Conservation (phyloP, 2,113 vertebrate species). For the Scomber scombrus region DNA sequence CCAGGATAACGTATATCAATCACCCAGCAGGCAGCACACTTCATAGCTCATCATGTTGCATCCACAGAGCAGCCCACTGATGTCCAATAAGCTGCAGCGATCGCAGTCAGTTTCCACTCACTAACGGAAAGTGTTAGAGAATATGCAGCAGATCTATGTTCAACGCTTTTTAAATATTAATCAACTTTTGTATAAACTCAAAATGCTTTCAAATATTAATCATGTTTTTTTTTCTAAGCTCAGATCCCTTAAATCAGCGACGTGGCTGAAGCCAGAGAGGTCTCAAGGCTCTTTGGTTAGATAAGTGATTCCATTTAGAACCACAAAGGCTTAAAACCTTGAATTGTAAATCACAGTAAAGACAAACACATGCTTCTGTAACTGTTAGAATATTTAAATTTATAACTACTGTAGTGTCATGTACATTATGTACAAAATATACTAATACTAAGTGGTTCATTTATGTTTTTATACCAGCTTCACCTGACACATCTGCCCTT, state of each 20-base stretch:
- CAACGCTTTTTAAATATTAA: conserved; percentile 21
- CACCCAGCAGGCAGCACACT: conserved; percentile 52
- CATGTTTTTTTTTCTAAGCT: background rate
- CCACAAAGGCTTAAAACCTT: background rate
- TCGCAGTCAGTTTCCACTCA: conserved; percentile 23
- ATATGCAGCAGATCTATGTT: conserved; percentile 21
- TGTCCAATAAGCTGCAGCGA: conserved; percentile 28
- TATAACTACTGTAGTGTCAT: no score
- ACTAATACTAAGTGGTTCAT: no score
- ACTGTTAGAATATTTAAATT: background rate
- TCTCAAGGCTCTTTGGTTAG: conserved; percentile 2
- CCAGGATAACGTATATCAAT: conserved; percentile 54
- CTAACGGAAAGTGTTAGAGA: conserved; percentile 11
- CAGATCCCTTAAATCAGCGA: conserved; percentile 1
- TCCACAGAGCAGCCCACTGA: conserved; percentile 9
- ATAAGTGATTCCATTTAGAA: conserved; percentile 4
- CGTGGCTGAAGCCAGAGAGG: background rate
- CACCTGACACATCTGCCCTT: no score
- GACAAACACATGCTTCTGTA: background rate
- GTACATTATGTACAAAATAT: no score
- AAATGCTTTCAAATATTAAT: conserved; percentile 22
- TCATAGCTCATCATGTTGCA: conserved; percentile 27
- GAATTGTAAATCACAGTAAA: background rate
- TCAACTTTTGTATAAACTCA: background rate
- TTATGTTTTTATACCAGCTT: no score